These are phyloP conservation scores for Ophion ellenae DNA, from an alignment of 2,888 invertebrate species.

Conservation along the genomic window DNA sequence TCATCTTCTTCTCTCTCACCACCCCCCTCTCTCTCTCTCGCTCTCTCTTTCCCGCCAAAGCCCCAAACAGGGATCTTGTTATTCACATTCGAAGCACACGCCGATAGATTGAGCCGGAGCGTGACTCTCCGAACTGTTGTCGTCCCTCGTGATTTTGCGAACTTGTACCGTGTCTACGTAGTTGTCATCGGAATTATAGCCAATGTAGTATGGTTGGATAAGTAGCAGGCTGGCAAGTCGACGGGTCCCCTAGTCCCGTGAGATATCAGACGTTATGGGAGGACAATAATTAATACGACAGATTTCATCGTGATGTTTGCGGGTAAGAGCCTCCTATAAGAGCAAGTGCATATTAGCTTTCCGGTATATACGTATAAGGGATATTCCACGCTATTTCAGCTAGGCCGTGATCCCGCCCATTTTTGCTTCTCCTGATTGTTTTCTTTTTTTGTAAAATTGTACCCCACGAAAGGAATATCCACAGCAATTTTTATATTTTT, in stretches of 20 bases:
- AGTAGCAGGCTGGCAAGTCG: constrained; percentile 16
- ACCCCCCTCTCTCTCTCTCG: not conserved
- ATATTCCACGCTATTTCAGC: too few species aligned
- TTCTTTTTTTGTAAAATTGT: too few species aligned
- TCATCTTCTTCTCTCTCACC: too few species aligned
- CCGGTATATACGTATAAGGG: not conserved
- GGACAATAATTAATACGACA: constrained; percentile 56
- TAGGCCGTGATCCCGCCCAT: too few species aligned
- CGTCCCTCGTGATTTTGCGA: constrained; percentile 39
- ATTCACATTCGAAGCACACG: constrained; percentile 49
- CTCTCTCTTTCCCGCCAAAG: not conserved
- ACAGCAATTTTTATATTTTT: too few species aligned
- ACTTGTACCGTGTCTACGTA: constrained; percentile 2
- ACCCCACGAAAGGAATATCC: too few species aligned
- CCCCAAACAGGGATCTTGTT: constrained; percentile 37
- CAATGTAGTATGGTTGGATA: constrained; percentile 25
- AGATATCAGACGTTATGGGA: constrained; percentile 12
- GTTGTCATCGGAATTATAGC: not conserved
- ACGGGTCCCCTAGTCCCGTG: constrained; percentile 4
- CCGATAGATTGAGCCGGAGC: constrained; percentile 22
- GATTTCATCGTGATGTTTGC: constrained; percentile 38
- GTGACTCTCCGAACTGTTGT: constrained; percentile 26
- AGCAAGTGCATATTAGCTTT: not conserved
- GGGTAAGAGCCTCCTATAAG: not conserved
- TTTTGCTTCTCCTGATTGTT: too few species aligned